Percentiles rank a stretch among this genome's conserved stretches.
phyloP scores from a whole-genome alignment of 53 echinoderm and acorn worm genomes.

The Antedon mediterranea region DNA sequence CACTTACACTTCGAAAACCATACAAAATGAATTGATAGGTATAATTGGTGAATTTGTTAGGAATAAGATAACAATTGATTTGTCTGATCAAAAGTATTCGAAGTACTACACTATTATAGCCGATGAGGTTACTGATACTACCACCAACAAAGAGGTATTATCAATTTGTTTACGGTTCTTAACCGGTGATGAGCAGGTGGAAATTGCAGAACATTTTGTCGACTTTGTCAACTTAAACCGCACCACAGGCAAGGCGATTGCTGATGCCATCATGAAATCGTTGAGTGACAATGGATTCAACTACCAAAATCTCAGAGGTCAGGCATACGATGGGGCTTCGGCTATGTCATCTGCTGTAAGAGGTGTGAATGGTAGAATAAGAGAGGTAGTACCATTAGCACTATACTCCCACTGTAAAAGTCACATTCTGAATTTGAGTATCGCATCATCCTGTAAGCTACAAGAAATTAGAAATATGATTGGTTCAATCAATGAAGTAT shows the following conservation, averaged over 20 bases:
- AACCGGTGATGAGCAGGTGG: neutral
- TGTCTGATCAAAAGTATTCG: too few species aligned
- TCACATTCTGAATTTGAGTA: slow-evolving; percentile 18
- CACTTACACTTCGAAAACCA: slow-evolving; percentile 6
- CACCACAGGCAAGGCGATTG: slow-evolving; percentile 13
- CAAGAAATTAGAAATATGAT: slow-evolving; percentile 17
- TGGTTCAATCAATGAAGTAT: slow-evolving; percentile 11
- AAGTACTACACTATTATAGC: slow-evolving; percentile 5
- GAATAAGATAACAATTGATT: too few species aligned
- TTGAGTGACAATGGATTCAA: slow-evolving; percentile 8
- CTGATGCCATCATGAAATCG: slow-evolving; percentile 8
- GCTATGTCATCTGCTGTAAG: slow-evolving; percentile 9
- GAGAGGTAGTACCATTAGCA: slow-evolving; percentile 11
- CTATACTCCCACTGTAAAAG: slow-evolving; percentile 9
- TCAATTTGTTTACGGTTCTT: slow-evolving; percentile 11
- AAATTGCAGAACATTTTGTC: slow-evolving; percentile 10
- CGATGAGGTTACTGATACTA: slow-evolving; percentile 14
- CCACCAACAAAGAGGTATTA: slow-evolving; percentile 10
- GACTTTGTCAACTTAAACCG: slow-evolving; percentile 7
- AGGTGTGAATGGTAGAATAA: slow-evolving; percentile 6
- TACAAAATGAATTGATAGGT: too few species aligned
- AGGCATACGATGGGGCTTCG: slow-evolving; percentile 21
- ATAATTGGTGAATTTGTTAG: too few species aligned
- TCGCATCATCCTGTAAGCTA: slow-evolving; percentile 11
- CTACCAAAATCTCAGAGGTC: slow-evolving; percentile 11